phyloP scores from a whole-genome alignment of 2,797 vertebrate species.

The Crocidura indochinensis region DNA sequence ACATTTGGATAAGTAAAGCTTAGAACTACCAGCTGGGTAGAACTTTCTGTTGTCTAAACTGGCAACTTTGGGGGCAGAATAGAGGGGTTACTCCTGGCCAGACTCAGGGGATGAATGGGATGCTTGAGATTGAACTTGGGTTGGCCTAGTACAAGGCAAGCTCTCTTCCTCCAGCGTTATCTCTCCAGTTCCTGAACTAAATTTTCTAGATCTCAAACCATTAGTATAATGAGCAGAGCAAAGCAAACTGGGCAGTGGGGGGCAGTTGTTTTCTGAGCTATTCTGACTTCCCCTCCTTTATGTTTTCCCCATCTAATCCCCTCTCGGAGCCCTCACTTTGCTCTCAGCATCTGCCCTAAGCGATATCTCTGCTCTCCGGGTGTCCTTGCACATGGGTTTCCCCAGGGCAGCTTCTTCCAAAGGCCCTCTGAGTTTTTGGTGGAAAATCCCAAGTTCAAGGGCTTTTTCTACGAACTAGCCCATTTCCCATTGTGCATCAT shows the following conservation, averaged over 20 bases:
- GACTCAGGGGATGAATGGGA: too few relatives aligned
- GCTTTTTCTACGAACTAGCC: neutral
- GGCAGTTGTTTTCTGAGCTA: neutral
- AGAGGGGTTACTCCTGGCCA: too few relatives aligned
- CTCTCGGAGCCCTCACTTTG: constrained; percentile 23
- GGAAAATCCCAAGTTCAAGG: neutral
- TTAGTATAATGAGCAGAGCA: neutral
- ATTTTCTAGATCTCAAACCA: constrained; percentile 11
- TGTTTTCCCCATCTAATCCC: constrained; percentile 5
- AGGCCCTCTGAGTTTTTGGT: neutral
- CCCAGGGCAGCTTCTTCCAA: neutral
- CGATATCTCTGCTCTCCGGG: constrained; percentile 12
- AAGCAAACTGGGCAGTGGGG: neutral
- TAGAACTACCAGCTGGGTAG: too few relatives aligned
- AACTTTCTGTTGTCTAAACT: too few relatives aligned
- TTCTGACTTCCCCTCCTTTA: neutral
- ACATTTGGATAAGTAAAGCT: neutral
- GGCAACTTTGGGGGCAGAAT: too few relatives aligned
- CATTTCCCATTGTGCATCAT: neutral
- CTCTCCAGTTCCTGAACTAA: too few relatives aligned
- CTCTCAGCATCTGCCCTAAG: neutral
- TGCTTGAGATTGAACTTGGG: too few relatives aligned
- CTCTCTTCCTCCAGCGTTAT: too few relatives aligned
- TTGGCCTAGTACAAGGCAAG: too few relatives aligned
- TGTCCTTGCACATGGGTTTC: constrained; percentile 40